A percentile compares a stretch with the other conserved stretches of the same genome.
Evolutionary conservation across 2,888 invertebrate genomes (phyloP).

Genomic region (Drosophila borealis): DNA sequence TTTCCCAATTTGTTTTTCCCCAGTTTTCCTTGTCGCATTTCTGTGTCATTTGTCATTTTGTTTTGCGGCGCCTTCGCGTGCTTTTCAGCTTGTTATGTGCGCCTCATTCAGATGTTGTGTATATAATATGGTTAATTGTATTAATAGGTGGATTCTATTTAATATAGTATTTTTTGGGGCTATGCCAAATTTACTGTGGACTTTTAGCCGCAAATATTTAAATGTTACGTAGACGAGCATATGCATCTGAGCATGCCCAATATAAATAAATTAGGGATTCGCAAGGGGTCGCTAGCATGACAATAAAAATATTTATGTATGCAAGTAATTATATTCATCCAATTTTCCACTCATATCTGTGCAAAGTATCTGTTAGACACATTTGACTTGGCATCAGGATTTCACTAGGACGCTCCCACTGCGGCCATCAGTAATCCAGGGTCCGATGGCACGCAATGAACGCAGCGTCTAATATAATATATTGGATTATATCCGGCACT

Average conservation of each 20-base stretch:
- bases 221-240: conserved; percentile 42
- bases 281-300: conserved; percentile 5
- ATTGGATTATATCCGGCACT: conserved; percentile 33
- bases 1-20: conserved; percentile 30
- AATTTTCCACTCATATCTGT: conserved; percentile 8
- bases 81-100: conserved; percentile 21
- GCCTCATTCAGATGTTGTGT: conserved; percentile 15
- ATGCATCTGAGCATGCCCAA: conserved; percentile 17
- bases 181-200: conserved; percentile 53
- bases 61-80: conserved; percentile 49
- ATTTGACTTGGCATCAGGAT: not conserved
- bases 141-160: conserved; percentile 48
- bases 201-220: conserved; percentile 30
- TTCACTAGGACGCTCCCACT: conserved; percentile 40
- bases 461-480: conserved; percentile 24
- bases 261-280: conserved; percentile 2
- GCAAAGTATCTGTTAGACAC: too few relatives aligned
- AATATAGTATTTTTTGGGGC: conserved; percentile 27
- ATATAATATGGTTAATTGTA: conserved; percentile 42
- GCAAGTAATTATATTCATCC: not conserved
- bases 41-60: conserved; percentile 46
- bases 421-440: conserved; percentile 81
- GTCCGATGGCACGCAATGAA: conserved; percentile 72
- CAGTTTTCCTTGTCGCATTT: conserved; percentile 39
- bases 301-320: not conserved